Evolutionary conservation across 2,113 vertebrate species (phyloP), one percentile per base, ranked within the genome.

Genomic region (Pica pica): DNA sequence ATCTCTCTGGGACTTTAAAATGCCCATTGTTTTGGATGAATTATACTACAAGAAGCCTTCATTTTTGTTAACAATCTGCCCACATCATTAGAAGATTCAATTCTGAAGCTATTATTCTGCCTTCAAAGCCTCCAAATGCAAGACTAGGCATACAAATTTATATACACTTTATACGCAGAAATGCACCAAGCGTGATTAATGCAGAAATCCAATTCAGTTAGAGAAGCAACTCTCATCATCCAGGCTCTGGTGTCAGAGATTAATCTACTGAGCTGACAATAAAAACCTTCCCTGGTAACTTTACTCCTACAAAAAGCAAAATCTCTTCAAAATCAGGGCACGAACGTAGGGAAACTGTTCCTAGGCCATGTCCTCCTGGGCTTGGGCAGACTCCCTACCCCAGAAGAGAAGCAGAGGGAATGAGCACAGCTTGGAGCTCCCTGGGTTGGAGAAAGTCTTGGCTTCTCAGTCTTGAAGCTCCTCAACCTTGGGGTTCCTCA

Each of bases 1-100:
- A 95, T 96, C 95, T 96, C 95, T 82, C 92, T 18, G 77, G 76
- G 92, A 96, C 90, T 96, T 93, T 71, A 88, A 96, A 95, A 94
- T 87, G 83, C 89, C 90, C 89, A 65, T 94, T 96, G 95, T 96
- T 96, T 97, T 95, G 95, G 92, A 82, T 96, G 95, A 96, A 93
- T 97, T 96, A 97, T 93, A 89, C 90, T 91, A 94, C 69, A 60
- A 96, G 88, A 96, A 96, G 88, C 73, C 90, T 94, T 97, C 95
- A 39, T 90, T 95, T 97, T 94, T 96, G 95, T 93, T 97, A 96
- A 96, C 95, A 96, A 92, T 94, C 83, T 96, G 96, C 95, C 95
- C 95, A 93, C 76, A 95, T 94, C 95, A 94, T 97, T 96, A 90
- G 92, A 93, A 92, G 86, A 96, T 96, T 96, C 96, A 94, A 97